Evolutionary conservation across 2,113 vertebrate species (phyloP), one percentile per base, ranked within the genome.

Genomic region (Misgurnus mizolepis): DNA sequence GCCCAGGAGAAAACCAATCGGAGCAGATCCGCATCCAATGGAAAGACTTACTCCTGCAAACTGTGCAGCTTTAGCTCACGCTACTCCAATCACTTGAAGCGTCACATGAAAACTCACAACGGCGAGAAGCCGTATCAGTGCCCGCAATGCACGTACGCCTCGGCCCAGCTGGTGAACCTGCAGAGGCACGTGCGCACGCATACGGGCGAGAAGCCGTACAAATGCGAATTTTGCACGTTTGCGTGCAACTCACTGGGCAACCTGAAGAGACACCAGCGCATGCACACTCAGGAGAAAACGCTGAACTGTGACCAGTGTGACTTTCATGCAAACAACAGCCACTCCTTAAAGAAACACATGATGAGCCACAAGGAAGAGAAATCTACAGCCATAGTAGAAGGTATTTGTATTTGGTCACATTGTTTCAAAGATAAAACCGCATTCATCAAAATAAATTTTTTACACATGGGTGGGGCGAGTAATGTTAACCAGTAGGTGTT

Each of bases 41-140:
- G 89, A 80, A 88, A 96, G 53, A 90, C 96, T 78, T 96, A 95
- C 90, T 93, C 95, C 49, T 98, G 97, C 88, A 94, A 95, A 88
- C 92, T 97, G 77, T 99, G 97, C 80, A 94, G 95, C 90, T 99
- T 99, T 87, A 95, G 94, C 80, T 98, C 97, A 0, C 96, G 96
- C 86, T 99, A 99, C 89, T 96, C 96, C 88, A 98, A 97, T 92
- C 97, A 99, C 71, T 94, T 98, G 83, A 98, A 97, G 90, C 95
- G 97, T 62, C 97, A 99, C 93, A 98, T 98, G 97, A 97, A 98
- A 92, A 98, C 96, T 0, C 97, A 99, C 93, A 98, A 97, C 1
- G 97, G 97, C 39, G 97, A 99, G 93, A 99, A 98, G 90, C 96
- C 97, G 0, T 98, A 93, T 1, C 94, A 94, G 76, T 99, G 97